Evolutionary conservation across 2,797 vertebrate genomes (phyloP).

Genomic region (Mormyrus proboscirostris): DNA sequence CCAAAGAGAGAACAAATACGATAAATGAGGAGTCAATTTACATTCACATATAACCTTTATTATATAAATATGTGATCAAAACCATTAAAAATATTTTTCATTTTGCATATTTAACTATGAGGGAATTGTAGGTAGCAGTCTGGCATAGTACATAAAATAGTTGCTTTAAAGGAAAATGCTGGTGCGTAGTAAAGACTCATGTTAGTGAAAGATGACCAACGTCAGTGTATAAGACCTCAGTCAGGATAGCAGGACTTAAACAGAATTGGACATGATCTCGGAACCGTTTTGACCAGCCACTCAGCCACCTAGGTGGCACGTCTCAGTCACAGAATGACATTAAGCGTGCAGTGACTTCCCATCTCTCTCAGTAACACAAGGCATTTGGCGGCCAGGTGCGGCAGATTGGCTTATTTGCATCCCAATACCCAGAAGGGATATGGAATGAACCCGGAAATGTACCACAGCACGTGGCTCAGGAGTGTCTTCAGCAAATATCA

Average conservation of each 20-base stretch:
- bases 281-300: not conserved
- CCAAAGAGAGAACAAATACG: not conserved
- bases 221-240: not conserved
- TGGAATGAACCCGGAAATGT: not conserved
- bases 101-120: not conserved
- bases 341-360: not conserved
- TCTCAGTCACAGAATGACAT: not conserved
- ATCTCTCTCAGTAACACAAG: not conserved
- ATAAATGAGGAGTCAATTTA: not conserved
- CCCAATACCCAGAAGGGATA: not conserved
- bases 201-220: not conserved
- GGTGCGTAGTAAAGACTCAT: not conserved
- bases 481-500: not conserved
- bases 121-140: not conserved
- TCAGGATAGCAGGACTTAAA: not conserved
- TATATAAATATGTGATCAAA: constrained; percentile 16
- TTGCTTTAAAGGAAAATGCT: not conserved
- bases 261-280: not conserved
- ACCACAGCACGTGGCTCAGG: not conserved
- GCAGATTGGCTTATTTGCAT: not conserved
- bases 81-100: not conserved
- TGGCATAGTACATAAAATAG: not conserved
- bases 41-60: constrained; percentile 17
- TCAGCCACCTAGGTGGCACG: not conserved
- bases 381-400: not conserved